These are phyloP conservation scores for Cyprinodon diabolis DNA, from an alignment of 2,797 vertebrate species.

Conservation along the genomic window DNA sequence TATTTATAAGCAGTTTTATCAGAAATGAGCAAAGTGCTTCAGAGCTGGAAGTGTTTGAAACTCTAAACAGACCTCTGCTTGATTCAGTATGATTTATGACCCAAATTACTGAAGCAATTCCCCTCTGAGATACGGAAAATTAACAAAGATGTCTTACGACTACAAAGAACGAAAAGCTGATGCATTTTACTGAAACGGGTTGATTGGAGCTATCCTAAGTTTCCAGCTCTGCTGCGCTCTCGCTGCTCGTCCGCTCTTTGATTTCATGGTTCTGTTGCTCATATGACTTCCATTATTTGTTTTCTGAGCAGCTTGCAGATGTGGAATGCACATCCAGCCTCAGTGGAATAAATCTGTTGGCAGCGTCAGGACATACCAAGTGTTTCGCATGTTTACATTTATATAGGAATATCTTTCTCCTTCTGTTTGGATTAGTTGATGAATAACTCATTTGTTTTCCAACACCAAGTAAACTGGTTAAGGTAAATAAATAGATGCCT, in stretches of 20 bases:
- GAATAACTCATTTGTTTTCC: not conserved
- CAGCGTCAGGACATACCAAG: slow-evolving; percentile 75
- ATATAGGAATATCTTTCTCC: slow-evolving; percentile 44
- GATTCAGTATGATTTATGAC: slow-evolving; percentile 7
- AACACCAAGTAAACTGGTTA: not conserved
- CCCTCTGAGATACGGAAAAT: slow-evolving; percentile 4
- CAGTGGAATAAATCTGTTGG: slow-evolving; percentile 84
- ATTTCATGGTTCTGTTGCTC: slow-evolving; percentile 67
- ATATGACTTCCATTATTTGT: slow-evolving; percentile 86
- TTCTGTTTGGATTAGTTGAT: slow-evolving; percentile 31
- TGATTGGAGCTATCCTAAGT: slow-evolving; percentile 15
- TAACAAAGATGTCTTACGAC: not conserved
- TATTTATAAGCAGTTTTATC: not conserved
- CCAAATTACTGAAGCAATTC: not conserved
- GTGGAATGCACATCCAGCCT: slow-evolving; percentile 83
- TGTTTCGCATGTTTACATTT: slow-evolving; percentile 77
- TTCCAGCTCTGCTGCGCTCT: slow-evolving; percentile 26
- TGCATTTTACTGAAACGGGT: not conserved
- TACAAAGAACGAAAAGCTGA: not conserved
- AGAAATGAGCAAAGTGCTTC: not conserved
- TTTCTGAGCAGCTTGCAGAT: slow-evolving; percentile 79
- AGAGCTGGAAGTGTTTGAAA: not conserved
- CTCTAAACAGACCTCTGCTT: slow-evolving; percentile 15
- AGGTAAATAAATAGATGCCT: not conserved
- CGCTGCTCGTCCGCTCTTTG: slow-evolving; percentile 64